These are phyloP conservation scores for Rhopalosiphum nymphaeae DNA, from an alignment of 2,888 invertebrate genomes.

Conservation along the genomic window DNA sequence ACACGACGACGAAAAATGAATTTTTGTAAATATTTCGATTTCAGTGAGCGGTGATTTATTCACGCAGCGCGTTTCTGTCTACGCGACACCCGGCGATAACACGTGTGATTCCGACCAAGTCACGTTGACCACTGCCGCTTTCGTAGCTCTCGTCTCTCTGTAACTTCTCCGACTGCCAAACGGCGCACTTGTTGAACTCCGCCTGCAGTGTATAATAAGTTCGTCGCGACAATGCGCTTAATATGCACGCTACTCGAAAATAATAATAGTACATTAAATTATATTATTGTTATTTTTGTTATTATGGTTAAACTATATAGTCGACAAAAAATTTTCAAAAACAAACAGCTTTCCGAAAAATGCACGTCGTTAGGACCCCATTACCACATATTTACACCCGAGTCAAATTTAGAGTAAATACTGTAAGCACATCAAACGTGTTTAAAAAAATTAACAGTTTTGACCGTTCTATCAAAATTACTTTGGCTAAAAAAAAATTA, in stretches of 20 bases:
- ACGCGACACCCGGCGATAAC: neutral
- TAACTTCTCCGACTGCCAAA: constrained; percentile 14
- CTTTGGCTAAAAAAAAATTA: neutral
- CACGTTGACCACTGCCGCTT: constrained; percentile 48
- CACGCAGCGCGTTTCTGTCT: neutral
- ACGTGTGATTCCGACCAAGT: constrained; percentile 21
- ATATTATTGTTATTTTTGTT: neutral
- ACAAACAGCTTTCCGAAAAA: neutral
- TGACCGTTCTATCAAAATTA: neutral
- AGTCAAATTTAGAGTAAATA: neutral
- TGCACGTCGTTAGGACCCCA: neutral
- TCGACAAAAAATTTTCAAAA: neutral
- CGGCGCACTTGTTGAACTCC: constrained; percentile 56
- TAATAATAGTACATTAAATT: neutral
- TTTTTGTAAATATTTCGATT: neutral
- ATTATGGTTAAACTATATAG: neutral
- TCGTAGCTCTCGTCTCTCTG: neutral
- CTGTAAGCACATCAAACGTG: neutral
- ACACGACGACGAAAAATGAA: neutral
- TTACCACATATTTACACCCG: neutral
- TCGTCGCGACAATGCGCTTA: neutral
- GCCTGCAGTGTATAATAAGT: neutral
- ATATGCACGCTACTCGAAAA: neutral
- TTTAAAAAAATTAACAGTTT: neutral
- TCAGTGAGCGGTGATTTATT: neutral